Evolutionary conservation across 2,113 vertebrate species (phyloP).

Genomic region (Pelecanus crispus): DNA sequence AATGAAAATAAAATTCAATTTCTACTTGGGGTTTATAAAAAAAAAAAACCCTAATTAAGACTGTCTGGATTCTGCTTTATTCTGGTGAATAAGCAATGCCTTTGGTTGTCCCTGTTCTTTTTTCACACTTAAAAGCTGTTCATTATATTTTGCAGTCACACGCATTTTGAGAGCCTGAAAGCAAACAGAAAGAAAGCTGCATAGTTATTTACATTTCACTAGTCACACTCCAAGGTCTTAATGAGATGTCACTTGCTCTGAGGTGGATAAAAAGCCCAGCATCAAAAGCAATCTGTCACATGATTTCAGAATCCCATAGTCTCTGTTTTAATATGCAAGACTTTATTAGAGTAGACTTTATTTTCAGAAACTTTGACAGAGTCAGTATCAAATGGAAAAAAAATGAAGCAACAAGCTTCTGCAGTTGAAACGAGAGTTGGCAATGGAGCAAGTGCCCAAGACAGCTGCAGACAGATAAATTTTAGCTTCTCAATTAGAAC

Average conservation of each 20-base stretch:
- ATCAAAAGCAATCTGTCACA: constrained; percentile 22
- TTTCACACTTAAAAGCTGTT: constrained; percentile 34
- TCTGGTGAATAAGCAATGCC: neutral
- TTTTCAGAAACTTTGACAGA: neutral
- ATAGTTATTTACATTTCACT: constrained; percentile 43
- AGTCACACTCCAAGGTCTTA: constrained; percentile 43
- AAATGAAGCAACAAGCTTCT: neutral
- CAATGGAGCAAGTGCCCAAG: neutral
- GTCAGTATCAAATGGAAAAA: neutral
- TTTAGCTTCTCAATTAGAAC: neutral
- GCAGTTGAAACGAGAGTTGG: neutral
- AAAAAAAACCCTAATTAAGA: neutral
- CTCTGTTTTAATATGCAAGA: constrained; percentile 3
- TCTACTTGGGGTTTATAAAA: neutral
- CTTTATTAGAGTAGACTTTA: neutral
- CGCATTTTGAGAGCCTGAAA: constrained; percentile 23
- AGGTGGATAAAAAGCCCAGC: constrained; percentile 24
- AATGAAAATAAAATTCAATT: constrained; percentile 2
- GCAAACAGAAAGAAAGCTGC: constrained; percentile 28
- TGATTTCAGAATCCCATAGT: constrained; percentile 6
- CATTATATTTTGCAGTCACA: constrained; percentile 47
- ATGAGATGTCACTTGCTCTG: constrained; percentile 39
- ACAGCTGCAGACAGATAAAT: neutral
- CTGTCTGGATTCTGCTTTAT: constrained; percentile 8
- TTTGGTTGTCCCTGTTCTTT: neutral